Conservation (phyloP, 2,113 vertebrate genomes). For the Dromas ardeola region DNA sequence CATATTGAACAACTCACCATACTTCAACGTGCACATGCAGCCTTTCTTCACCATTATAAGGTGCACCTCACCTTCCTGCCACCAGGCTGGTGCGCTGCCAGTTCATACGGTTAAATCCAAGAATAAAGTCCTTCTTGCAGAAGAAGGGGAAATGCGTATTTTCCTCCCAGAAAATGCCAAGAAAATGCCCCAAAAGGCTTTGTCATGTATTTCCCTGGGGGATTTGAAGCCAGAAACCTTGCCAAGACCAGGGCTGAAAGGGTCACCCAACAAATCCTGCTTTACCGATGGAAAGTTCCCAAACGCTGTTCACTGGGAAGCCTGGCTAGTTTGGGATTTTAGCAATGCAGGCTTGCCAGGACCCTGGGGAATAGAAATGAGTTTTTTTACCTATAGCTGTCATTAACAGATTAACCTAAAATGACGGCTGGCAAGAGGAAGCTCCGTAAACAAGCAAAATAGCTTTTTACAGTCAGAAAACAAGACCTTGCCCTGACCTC, state of each 20-base stretch:
- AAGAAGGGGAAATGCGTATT: not conserved
- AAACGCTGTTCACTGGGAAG: not conserved
- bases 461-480: slow-evolving; percentile 33
- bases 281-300: slow-evolving; percentile 23
- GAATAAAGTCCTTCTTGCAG: not conserved
- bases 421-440: not conserved
- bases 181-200: not conserved
- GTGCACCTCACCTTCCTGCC: not conserved
- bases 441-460: slow-evolving; percentile 20
- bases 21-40: not conserved
- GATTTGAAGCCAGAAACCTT: not conserved
- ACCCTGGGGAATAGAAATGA: not conserved
- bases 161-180: not conserved
- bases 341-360: not conserved
- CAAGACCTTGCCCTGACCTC: slow-evolving; percentile 57
- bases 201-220: not conserved
- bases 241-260: not conserved
- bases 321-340: not conserved
- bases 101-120: not conserved
- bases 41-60: not conserved
- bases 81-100: accelerated
- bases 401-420: slow-evolving; percentile 32
- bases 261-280: not conserved
- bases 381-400: slow-evolving; percentile 41
- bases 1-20: not conserved